A percentile compares a stretch with the other conserved stretches of the same genome.
phyloP scores from a whole-genome alignment of 2,888 invertebrate species.

The Margaritifera margaritifera region DNA sequence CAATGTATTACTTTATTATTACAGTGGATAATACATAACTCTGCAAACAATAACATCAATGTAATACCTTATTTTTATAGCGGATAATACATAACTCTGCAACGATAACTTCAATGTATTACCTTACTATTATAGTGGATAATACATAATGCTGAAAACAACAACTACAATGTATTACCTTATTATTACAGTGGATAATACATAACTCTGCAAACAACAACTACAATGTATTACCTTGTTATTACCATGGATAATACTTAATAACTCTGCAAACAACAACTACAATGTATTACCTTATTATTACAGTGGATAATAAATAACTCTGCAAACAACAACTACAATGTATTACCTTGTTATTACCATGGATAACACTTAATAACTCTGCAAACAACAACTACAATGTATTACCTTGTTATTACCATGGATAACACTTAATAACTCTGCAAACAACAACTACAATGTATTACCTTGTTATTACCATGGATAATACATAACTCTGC shows the following conservation, averaged over 20 bases:
- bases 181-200: conserved; percentile 69
- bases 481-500: no score
- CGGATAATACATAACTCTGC: no score
- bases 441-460: no score
- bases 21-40: no score
- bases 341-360: conserved; percentile 79
- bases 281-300: conserved; percentile 73
- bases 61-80: conserved; percentile 75
- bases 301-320: no score
- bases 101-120: neutral
- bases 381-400: no score
- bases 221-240: conserved; percentile 73
- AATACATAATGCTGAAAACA: no score
- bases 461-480: conserved; percentile 79
- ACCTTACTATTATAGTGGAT: conserved; percentile 71
- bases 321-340: no score
- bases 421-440: conserved; percentile 71
- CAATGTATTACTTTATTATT: conserved; percentile 73
- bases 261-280: no score
- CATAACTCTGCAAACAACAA: no score
- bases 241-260: conserved; percentile 80
- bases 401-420: conserved; percentile 79
- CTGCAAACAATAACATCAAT: no score
- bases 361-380: conserved; percentile 71
- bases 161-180: conserved; percentile 52